These are phyloP conservation scores for Diprion similis DNA, from an alignment of 1,140 invertebrate genomes.

Conservation along the genomic window DNA sequence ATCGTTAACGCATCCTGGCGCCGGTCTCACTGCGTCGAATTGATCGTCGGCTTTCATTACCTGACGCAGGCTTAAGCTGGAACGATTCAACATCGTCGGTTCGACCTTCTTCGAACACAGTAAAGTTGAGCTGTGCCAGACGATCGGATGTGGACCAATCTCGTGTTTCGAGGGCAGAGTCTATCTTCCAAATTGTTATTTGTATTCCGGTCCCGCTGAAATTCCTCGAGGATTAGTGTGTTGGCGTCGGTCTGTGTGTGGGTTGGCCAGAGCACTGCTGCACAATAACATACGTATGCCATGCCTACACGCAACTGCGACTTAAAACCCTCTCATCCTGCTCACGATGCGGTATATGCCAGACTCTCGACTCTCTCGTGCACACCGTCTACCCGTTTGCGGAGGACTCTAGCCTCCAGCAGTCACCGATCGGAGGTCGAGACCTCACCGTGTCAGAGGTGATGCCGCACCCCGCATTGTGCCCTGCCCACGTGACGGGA, in stretches of 20 bases:
- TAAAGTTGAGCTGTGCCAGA: too few species aligned
- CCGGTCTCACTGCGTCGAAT: too few species aligned
- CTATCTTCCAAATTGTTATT: too few species aligned
- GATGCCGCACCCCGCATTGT: slow-evolving; percentile 60
- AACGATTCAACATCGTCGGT: too few species aligned
- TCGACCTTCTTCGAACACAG: too few species aligned
- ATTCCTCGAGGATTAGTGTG: slow-evolving; percentile 2
- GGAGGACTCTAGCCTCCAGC: slow-evolving; percentile 32
- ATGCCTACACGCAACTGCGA: too few species aligned
- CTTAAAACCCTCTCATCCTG: not conserved
- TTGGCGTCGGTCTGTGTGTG: not conserved
- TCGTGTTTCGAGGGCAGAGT: too few species aligned
- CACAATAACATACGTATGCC: not conserved
- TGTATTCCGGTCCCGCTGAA: not conserved
- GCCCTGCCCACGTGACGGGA: slow-evolving; percentile 57
- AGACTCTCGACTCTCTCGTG: slow-evolving; percentile 22
- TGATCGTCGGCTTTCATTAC: too few species aligned
- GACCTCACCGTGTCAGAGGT: slow-evolving; percentile 57
- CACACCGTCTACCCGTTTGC: slow-evolving; percentile 23
- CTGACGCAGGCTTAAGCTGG: too few species aligned
- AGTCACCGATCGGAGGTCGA: slow-evolving; percentile 37
- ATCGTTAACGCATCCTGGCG: too few species aligned
- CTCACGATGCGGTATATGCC: slow-evolving; percentile 1
- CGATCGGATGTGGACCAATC: too few species aligned
- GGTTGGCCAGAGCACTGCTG: not conserved